Base-by-base conservation (phyloP, 2,888 invertebrate genomes). In the Eilema depressum region DNA sequence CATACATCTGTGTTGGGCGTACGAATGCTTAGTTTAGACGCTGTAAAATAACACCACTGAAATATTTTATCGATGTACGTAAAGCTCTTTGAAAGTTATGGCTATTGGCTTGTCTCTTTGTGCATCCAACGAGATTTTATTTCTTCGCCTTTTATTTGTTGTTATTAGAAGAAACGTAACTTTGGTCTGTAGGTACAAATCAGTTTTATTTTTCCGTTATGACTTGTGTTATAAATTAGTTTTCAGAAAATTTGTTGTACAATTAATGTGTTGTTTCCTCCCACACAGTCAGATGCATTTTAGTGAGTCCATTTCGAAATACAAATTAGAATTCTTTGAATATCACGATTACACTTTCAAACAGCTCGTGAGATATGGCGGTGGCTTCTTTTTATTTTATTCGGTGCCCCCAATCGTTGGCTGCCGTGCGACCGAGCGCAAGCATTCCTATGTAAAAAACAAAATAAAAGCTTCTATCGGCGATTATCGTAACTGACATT, bases 261-360 rank as follows among this genome's bases (percentile, higher is more conserved):
- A 79, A 78, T 76, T 70, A 83, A 81, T 74, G 81, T 78, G 25
- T 68, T 77, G 78, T 84, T 81, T 81, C 85, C 75, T 85, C 89
- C 90, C 87, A 90, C 89, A 86, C 83, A 25, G 14, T 53, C 53
- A 69, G 70, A 74, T 82, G 85, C 85, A 82, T 84, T 86, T 85
- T 75, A 75, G 74, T 78, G 77, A 74, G 83, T 74, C 76, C 77
- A 75, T 83, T 86, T 87, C 82, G 81, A 86, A 86, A 88, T 88
- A 89, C 85, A 89, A 93, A 92, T 93, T 89, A 89, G 88, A 86
- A 90, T 89, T 89, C 90, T 87, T 90, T 83, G 85, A 91, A 90
- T 90, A 86, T 81, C 81, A 66, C 77, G 85, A 86, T 86, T 85
- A 84, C 84, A 74, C 70, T 84, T 74, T 78, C 80, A 81, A 85